Evolutionary conservation across 2,888 invertebrate species (phyloP).

Genomic region (Embidobia sp.): DNA sequence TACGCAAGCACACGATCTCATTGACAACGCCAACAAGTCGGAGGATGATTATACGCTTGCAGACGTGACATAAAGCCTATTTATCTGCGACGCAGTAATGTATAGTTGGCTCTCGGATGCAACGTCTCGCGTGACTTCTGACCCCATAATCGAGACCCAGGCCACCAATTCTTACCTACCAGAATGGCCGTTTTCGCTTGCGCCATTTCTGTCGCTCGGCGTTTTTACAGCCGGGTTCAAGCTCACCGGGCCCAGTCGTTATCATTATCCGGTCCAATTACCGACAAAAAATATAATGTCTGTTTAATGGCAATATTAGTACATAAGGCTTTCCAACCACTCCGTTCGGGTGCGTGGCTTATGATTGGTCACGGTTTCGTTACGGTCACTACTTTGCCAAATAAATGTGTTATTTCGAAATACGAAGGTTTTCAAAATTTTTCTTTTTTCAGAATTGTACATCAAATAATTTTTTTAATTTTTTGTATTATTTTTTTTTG

Average conservation of each 20-base stretch:
- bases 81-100: conserved; percentile 47
- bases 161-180: conserved; percentile 42
- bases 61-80: conserved; percentile 40
- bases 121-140: conserved; percentile 40
- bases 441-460: too few species aligned
- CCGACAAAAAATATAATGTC: conserved; percentile 1
- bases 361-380: too few species aligned
- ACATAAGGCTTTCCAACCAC: neutral
- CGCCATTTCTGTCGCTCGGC: conserved; percentile 14
- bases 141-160: conserved; percentile 40
- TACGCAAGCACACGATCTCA: conserved; percentile 49
- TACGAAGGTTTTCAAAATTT: too few species aligned
- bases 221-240: conserved; percentile 14
- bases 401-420: too few species aligned
- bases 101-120: conserved; percentile 27
- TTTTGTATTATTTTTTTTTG: too few species aligned
- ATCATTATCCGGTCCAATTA: conserved; percentile 26
- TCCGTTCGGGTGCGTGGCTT: too few species aligned
- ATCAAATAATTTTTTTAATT: too few species aligned
- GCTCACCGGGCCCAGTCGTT: conserved; percentile 11
- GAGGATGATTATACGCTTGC: conserved; percentile 40
- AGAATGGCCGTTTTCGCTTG: conserved; percentile 23
- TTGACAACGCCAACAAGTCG: conserved; percentile 50
- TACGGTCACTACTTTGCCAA: too few species aligned
- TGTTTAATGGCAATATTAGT: conserved; percentile 3